Evolutionary conservation across 2,888 invertebrate genomes (phyloP).

Genomic region (Netelia fuscicornis): DNA sequence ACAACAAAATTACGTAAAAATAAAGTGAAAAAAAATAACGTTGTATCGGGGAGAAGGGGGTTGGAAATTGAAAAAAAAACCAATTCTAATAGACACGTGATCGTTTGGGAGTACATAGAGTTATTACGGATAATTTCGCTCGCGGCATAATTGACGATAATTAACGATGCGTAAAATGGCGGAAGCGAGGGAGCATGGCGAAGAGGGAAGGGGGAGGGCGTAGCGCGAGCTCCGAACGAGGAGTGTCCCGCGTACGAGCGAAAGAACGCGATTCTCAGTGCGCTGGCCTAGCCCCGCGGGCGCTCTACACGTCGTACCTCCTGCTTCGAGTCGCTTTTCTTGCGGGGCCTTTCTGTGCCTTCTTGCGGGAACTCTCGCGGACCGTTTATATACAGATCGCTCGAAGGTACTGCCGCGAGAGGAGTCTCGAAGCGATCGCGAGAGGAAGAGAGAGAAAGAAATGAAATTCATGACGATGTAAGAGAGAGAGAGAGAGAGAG

Average conservation of each 20-base stretch:
- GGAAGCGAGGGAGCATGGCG: background rate
- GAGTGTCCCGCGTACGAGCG: conserved; percentile 48
- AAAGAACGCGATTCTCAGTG: conserved; percentile 34
- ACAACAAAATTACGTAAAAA: background rate
- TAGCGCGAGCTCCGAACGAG: conserved; percentile 40
- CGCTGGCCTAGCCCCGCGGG: background rate
- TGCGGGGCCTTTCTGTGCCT: conserved; percentile 38
- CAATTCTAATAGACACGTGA: background rate
- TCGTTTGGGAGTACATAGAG: background rate
- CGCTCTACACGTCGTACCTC: background rate
- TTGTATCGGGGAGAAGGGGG: background rate
- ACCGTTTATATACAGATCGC: conserved; percentile 15
- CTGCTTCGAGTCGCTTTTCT: conserved; percentile 37
- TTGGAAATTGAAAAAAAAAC: background rate
- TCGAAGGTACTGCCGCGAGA: conserved; percentile 38
- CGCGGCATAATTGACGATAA: conserved; percentile 52
- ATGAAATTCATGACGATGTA: conserved; percentile 14
- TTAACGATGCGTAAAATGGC: conserved; percentile 60
- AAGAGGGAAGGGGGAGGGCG: background rate
- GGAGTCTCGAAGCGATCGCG: conserved; percentile 43
- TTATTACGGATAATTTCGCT: conserved; percentile 47
- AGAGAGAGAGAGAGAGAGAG: conserved; percentile 14
- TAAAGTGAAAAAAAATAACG: background rate
- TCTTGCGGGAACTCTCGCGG: conserved; percentile 25
- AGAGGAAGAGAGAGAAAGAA: conserved; percentile 4